A percentile compares a stretch with the other conserved stretches of the same genome.
Conservation (phyloP, 2,797 vertebrate species). For the Myotis pilosus region DNA sequence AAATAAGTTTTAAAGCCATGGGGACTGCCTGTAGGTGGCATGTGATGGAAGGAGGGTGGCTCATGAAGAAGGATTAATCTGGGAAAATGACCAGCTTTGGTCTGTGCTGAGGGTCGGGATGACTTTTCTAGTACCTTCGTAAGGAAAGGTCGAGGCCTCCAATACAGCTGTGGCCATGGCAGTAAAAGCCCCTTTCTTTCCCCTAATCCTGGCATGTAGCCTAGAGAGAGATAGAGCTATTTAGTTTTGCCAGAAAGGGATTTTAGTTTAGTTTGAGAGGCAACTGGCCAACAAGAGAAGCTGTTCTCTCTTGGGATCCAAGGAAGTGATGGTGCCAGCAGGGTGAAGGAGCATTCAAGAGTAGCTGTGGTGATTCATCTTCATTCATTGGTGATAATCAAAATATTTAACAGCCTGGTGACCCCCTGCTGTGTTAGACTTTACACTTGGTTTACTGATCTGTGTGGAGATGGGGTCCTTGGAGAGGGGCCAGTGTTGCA, state of each 20-base stretch:
- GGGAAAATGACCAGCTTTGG: background rate
- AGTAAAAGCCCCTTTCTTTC: background rate
- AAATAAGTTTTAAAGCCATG: slow-evolving; percentile 32
- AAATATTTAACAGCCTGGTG: background rate
- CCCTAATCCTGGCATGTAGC: background rate
- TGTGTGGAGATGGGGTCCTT: background rate
- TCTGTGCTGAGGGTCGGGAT: background rate
- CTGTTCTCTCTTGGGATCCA: background rate
- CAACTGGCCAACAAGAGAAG: background rate
- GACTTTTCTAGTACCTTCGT: background rate
- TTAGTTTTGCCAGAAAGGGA: background rate
- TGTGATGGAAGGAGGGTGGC: background rate
- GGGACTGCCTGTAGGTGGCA: background rate
- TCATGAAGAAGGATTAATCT: background rate
- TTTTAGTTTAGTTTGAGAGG: slow-evolving; percentile 40
- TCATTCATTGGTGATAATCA: background rate
- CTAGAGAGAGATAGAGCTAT: background rate
- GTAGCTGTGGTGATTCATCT: background rate
- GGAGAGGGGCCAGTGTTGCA: background rate
- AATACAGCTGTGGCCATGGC: background rate
- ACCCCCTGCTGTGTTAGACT: background rate
- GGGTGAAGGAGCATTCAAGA: background rate
- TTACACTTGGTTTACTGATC: background rate
- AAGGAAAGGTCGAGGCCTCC: background rate
- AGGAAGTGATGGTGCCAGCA: background rate